These are phyloP conservation scores for Aegypius monachus DNA, from an alignment of 2,113 vertebrate genomes.

Conservation along the genomic window DNA sequence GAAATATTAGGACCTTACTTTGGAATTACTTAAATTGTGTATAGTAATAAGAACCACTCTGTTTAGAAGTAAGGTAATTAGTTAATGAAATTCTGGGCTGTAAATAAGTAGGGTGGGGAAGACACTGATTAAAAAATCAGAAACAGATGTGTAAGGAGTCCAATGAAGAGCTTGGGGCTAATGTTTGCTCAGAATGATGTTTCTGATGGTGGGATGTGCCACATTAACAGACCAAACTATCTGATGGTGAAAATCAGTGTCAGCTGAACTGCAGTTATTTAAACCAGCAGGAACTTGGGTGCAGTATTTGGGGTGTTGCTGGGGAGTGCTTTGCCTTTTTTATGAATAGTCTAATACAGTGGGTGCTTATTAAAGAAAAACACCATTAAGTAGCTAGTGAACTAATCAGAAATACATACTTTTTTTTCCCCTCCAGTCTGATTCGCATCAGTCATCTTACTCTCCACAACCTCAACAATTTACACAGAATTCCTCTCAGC, in stretches of 20 bases:
- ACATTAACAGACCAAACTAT: neutral
- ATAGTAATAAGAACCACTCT: neutral
- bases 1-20: neutral
- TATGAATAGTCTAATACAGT: neutral
- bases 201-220: neutral
- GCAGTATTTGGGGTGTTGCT: neutral
- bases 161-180: neutral
- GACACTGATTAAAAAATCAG: neutral
- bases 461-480: constrained; percentile 88
- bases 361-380: constrained; percentile 7
- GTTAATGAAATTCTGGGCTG: neutral
- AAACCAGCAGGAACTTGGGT: neutral
- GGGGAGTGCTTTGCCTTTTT: neutral
- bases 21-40: neutral
- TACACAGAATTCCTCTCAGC: constrained; percentile 80
- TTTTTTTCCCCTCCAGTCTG: constrained; percentile 80
- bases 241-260: neutral
- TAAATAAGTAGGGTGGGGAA: neutral
- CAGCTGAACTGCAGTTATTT: neutral
- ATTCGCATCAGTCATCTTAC: constrained; percentile 89
- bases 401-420: constrained; percentile 66
- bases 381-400: neutral
- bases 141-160: neutral
- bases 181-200: neutral
- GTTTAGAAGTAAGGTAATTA: neutral